Percentiles rank a stretch among this genome's conserved stretches.
Conservation (phyloP, 2,113 vertebrate genomes). For the Beaufortia kweichowensis region DNA sequence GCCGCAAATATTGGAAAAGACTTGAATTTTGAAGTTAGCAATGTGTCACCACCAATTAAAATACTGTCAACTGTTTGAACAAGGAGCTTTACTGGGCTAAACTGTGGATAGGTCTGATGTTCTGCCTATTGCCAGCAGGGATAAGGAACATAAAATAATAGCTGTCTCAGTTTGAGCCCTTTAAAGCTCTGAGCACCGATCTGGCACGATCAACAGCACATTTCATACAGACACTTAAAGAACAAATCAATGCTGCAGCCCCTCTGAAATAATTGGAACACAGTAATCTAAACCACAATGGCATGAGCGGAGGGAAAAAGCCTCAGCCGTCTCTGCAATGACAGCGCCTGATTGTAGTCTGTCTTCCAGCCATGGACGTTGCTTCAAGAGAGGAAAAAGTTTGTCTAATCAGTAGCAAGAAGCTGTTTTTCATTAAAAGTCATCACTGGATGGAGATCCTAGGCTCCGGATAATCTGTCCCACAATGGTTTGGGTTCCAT, state of each 20-base stretch:
- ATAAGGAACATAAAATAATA: constrained; percentile 34
- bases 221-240: constrained; percentile 72
- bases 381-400: constrained; percentile 47
- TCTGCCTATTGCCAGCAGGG: constrained; percentile 21
- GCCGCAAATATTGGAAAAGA: constrained; percentile 21
- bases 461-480: constrained; percentile 38
- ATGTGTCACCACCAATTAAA: constrained; percentile 51
- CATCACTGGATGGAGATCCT: constrained; percentile 40
- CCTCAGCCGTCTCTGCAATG: constrained; percentile 25
- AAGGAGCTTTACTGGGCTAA: constrained; percentile 43
- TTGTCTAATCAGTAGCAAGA: constrained; percentile 37
- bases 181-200: constrained; percentile 52
- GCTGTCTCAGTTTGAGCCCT: constrained; percentile 41
- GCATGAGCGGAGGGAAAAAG: constrained; percentile 49
- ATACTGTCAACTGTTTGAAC: constrained; percentile 41
- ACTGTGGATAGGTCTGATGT: constrained; percentile 52
- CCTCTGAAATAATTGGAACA: constrained; percentile 44
- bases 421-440: constrained; percentile 57
- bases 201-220: constrained; percentile 59
- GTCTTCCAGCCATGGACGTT: constrained; percentile 40
- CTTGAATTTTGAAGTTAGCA: constrained; percentile 46
- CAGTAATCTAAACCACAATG: constrained; percentile 50
- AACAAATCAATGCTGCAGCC: constrained; percentile 64
- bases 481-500: constrained; percentile 18
- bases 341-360: constrained; percentile 36